Evolutionary conservation across 1,140 invertebrate genomes (phyloP), one percentile per base, ranked within the genome.

Genomic region (Paracyclopina nana): DNA sequence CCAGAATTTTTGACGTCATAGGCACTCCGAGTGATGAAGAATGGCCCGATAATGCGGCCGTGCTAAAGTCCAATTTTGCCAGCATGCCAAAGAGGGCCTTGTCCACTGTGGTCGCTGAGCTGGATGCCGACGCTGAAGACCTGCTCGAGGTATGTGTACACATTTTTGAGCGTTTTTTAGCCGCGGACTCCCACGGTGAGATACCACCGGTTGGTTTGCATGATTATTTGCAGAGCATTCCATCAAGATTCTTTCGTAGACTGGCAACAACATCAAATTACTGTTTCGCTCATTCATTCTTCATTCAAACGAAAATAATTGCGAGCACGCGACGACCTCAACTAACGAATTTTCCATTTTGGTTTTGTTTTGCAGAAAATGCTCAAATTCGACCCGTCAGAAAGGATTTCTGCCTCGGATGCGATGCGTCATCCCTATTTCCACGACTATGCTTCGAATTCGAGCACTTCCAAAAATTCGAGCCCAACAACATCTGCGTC

Each of bases 371-470:
- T 16, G 20, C 12, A 56, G 16, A 50, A 26, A 6, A 11, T 28
- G 44, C 67, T 87, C 11, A 70, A 69, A 12, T 85, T 83, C 60
- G 72, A 82, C 60, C 78, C 79, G 3, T 65, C 68, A 16, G 66
- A 73, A 57, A 68, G 82, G 52, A 73, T 82, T 5, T 76, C 77
- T 8, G 81, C 82, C 0, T 56, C 72, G 51, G 73, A 77, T 56
- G 81, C 82, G 43, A 66, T 86, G 22, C 68, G 73, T 40, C 80
- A 85, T 62, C 66, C 72, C 2, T 86, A 82, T 61, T 86, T 86
- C 59, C 57, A 56, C 27, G 56, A 58, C 18, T 57, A 55, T n/a
- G n/a, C n/a, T n/a, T n/a, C 44, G 57, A 56, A 12, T 57, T 56
- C 46, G 52, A 46, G 9, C 55, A 57, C 14, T 38, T 55, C n/a